Percentiles rank a stretch among this genome's conserved stretches.
Conservation (phyloP, 2,113 vertebrate species). For the Uropsilus gracilis region DNA sequence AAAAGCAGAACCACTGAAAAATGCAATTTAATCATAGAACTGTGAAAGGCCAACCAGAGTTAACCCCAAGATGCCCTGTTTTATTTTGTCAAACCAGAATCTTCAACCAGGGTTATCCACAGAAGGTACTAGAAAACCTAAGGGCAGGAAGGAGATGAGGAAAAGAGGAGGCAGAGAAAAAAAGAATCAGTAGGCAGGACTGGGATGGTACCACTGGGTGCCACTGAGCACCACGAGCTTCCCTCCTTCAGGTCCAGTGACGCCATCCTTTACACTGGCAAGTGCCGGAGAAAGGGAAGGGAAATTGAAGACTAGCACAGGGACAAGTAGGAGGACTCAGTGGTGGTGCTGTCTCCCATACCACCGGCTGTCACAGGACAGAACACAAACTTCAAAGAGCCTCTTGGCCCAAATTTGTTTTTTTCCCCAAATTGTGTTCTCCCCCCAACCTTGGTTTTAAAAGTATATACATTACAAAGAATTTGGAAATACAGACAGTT, state of each 20-base stretch:
- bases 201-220: neutral
- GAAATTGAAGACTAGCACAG: neutral
- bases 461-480: neutral
- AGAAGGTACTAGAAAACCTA: neutral
- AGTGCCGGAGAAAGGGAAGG: neutral
- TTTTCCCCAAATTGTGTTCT: neutral
- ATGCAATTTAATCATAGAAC: conserved; percentile 76
- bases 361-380: neutral
- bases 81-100: conserved; percentile 65
- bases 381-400: neutral
- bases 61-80: conserved; percentile 72
- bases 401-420: neutral
- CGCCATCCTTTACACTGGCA: neutral
- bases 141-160: neutral
- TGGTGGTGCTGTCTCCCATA: neutral
- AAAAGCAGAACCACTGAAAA: conserved; percentile 78
- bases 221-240: neutral
- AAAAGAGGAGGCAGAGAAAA: neutral
- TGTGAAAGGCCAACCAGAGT: conserved; percentile 71
- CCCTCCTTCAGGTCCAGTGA: neutral
- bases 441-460: neutral
- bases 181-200: neutral
- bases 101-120: conserved; percentile 42
- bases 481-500: neutral
- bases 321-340: neutral